These are phyloP conservation scores for Dinocampus coccinellae DNA, from an alignment of 2,888 invertebrate species.

Conservation along the genomic window DNA sequence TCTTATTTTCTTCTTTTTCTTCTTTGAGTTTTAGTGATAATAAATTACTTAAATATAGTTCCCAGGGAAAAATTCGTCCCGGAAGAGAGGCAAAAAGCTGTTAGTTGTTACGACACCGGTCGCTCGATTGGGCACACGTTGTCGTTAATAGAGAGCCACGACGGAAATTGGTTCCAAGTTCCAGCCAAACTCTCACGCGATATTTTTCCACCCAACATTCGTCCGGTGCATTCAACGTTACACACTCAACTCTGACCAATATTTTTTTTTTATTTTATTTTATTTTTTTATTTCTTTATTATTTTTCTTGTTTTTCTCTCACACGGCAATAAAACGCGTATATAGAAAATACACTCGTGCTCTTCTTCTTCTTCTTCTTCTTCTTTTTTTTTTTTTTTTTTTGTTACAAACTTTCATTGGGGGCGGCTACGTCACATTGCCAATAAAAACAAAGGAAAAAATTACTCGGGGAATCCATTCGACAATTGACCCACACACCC, in stretches of 20 bases:
- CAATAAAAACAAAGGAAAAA: constrained; percentile 16
- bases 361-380: too few species aligned
- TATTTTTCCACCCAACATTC: constrained; percentile 6
- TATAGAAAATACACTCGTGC: too few species aligned
- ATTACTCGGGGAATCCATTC: constrained; percentile 34
- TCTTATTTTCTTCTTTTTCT: too few species aligned
- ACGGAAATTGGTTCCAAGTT: constrained; percentile 48
- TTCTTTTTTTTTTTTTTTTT: constrained; percentile 29
- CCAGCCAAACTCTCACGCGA: background rate
- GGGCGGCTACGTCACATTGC: constrained; percentile 1
- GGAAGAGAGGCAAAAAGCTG: constrained; percentile 21
- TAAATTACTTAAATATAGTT: constrained; percentile 8
- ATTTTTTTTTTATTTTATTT: too few species aligned
- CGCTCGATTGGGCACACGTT: constrained; percentile 30
- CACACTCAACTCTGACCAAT: background rate
- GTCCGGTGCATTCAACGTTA: constrained; percentile 9
- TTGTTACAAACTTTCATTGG: constrained; percentile 16
- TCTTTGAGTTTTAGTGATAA: too few species aligned
- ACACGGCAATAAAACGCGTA: constrained; percentile 42
- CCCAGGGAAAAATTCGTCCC: constrained; percentile 30
- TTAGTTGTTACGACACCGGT: constrained; percentile 21
- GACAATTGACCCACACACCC: constrained; percentile 47
- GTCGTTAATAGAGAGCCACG: constrained; percentile 52
- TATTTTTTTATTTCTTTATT: too few species aligned
- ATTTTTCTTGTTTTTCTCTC: too few species aligned